phyloP scores from a whole-genome alignment of 1,140 invertebrate species.

The Camponotus vicinus region DNA sequence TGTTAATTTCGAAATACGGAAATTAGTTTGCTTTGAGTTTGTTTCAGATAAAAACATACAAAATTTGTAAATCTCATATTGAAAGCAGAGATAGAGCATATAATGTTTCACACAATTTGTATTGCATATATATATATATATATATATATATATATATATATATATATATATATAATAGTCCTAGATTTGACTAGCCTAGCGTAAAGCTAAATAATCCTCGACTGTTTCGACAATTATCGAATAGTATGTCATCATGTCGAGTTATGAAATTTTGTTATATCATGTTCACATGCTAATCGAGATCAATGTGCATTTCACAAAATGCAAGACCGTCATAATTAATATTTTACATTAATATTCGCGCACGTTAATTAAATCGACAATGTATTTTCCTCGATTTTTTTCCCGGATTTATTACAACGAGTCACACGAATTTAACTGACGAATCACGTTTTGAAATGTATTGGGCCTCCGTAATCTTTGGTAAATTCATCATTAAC shows the following conservation, averaged over 20 bases:
- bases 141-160: too few relatives aligned
- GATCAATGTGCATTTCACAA: background rate
- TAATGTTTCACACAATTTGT: background rate
- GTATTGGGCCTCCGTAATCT: background rate
- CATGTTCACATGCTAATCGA: background rate
- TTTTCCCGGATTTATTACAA: background rate
- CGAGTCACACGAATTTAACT: background rate
- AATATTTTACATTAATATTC: constrained; percentile 11
- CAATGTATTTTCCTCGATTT: background rate
- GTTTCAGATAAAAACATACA: background rate
- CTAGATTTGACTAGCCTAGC: constrained; percentile 27
- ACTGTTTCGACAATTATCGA: constrained; percentile 30
- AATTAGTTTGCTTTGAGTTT: constrained; percentile 35
- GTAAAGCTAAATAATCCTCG: constrained; percentile 55
- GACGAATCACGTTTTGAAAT: background rate
- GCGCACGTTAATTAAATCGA: background rate
- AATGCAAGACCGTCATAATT: background rate
- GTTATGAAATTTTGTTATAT: constrained; percentile 39
- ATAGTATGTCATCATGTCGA: constrained; percentile 48
- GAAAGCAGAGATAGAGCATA: background rate
- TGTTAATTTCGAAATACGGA: constrained; percentile 45
- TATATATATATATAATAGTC: constrained; percentile 37
- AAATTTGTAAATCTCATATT: background rate
- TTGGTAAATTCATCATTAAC: constrained; percentile 1
- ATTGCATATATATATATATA: background rate